Base-by-base conservation (phyloP, 2,797 vertebrate genomes). In the Ctenosaura bakeri region DNA sequence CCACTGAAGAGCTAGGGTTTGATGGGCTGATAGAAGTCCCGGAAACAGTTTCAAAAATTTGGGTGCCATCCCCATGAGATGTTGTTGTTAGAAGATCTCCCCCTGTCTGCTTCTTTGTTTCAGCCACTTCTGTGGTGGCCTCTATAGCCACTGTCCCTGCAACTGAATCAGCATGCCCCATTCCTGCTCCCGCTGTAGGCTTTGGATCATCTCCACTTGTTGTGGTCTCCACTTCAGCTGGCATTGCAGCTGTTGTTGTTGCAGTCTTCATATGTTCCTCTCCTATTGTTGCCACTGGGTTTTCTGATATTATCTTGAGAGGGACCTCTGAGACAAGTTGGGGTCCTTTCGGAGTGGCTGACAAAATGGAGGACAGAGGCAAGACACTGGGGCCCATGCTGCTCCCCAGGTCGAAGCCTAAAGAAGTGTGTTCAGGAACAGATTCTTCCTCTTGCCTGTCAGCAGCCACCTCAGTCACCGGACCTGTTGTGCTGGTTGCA, bases 371-470 rank as follows among this genome's bases (percentile, higher is more conserved):
- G 56, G 95, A 93, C 76, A 79, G 35, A 0, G 91, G 94, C 46
- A 93, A 90, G 91, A 92, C 69, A 90, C 94, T 93, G 22, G 96
- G 95, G 66, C 95, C 97, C 94, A 95, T 94, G 83, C 96, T 97
- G 93, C 96, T 96, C 35, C 96, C 97, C 35, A 93, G 92, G 86
- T 97, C 97, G 92, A 94, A 91, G 29, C 95, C 95, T 2, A 96
- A 95, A 71, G 95, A 85, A 16, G 92, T 89, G 79, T 93, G 94
- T 76, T 94, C 93, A 83, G 91, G 93, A 81, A 93, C 71, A 83
- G 96, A 91, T 74, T 96, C 95, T 62, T 97, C 96, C 56, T 97
- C 96, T 32, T 94, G 97, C 59, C 90, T 94, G 82, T 87, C 95
- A 74, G 14, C 22, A 20, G 93, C 77, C 50, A 90, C 54, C 87